Base-by-base conservation (phyloP, 2,797 vertebrate species). In the Champsocephalus esox region DNA sequence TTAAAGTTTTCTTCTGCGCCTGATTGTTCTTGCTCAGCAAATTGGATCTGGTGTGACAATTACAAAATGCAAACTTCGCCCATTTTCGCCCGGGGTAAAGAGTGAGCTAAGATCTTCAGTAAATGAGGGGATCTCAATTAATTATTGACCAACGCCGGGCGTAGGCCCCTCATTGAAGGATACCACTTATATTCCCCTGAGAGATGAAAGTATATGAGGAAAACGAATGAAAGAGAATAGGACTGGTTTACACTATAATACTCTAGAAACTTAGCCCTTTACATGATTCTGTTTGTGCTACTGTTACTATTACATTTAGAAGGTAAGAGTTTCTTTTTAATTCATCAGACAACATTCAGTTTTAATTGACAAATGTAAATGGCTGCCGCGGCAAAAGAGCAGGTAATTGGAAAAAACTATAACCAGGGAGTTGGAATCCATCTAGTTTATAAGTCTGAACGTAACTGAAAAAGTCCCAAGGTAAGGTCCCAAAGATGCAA, bases 101-200 rank as follows among this genome's bases (percentile, higher is more conserved):
- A 66, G 57, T 79, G 68, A 78, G 79, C 80, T 71, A 74, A 88
- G 83, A 85, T 79, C 71, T 79, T 65, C 64, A 86, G 83, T 86
- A 89, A 88, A 89, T 87, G 86, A 90, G 90, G 84, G 88, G 89
- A 92, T 92, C 90, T 91, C 84, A 91, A 89, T 91, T 91, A 82
- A 91, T 90, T 85, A 90, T 82, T 91, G 87, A 87, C 81, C 84
- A 82, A 82, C 76, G 84, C 73, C 77, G 69, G 43, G 64, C 73
- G 60, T 70, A 12, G 45, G 83, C 83, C 72, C 73, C 60, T 75
- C 73, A 80, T 75, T 75, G 50, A 81, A 78, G 73, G 78, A 86
- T 80, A 79, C 63, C 32, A 13, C 73, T 89, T 90, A 90, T 89
- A 85, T 87, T 83, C 68, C 81, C 83, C 87, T 56, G 76, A 83